Evolutionary conservation across 2,113 vertebrate genomes (phyloP).

Genomic region (Oostethus manadensis): DNA sequence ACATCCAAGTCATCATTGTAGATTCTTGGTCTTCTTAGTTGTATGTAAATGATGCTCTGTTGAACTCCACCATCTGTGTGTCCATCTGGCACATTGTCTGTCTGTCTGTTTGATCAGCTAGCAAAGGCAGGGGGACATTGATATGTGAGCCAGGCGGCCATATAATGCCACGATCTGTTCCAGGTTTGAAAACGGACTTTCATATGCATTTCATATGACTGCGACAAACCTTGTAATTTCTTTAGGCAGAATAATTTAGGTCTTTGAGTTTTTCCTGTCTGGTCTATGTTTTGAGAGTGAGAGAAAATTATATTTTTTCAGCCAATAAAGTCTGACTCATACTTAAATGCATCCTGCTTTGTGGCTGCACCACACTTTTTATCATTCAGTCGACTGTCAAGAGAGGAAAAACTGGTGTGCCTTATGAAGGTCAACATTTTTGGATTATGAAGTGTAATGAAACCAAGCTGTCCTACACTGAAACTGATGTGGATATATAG

Average conservation of each 20-base stretch:
- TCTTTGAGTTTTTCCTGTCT: not conserved
- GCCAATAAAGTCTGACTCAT: constrained; percentile 22
- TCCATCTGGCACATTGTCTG: constrained; percentile 49
- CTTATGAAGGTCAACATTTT: constrained; percentile 32
- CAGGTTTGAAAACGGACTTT: not conserved
- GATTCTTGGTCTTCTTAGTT: not conserved
- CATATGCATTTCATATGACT: no score
- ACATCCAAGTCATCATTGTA: not conserved
- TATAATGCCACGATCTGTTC: not conserved
- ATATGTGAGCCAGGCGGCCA: constrained; percentile 6
- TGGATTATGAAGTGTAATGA: not conserved
- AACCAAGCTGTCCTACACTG: constrained; percentile 12
- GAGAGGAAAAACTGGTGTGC: constrained; percentile 8
- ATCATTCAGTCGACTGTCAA: constrained; percentile 4
- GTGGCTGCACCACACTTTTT: constrained; percentile 21
- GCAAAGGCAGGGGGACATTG: constrained; percentile 6
- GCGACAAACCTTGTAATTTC: not conserved
- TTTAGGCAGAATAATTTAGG: not conserved
- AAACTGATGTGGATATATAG: not conserved
- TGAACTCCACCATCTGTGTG: constrained; percentile 53
- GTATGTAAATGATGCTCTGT: constrained; percentile 27
- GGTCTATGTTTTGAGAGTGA: not conserved
- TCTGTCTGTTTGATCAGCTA: constrained; percentile 27
- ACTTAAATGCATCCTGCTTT: constrained; percentile 15
- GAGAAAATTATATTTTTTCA: constrained; percentile 13